A percentile compares a stretch with the other conserved stretches of the same genome.
These are phyloP conservation scores for Drosophila mauritiana DNA, from an alignment of 1,140 invertebrate species.

Conservation along the genomic window DNA sequence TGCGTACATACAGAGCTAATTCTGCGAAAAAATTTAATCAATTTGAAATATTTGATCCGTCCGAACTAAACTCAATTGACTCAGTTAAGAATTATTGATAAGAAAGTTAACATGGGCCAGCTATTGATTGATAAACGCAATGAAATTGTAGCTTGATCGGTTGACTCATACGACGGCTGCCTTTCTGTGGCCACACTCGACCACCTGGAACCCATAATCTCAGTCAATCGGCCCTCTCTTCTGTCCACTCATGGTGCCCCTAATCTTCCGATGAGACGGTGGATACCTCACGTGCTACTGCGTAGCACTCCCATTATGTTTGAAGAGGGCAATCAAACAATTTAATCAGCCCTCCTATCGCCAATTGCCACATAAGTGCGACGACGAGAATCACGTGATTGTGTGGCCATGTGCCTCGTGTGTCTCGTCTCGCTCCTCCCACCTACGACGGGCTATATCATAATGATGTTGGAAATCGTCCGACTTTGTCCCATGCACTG, in stretches of 20 bases:
- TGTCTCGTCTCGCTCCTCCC: background rate
- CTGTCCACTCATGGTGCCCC: slow-evolving; percentile 3
- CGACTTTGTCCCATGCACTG: slow-evolving; percentile 41
- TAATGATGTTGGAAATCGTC: slow-evolving; percentile 22
- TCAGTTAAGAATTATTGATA: slow-evolving; percentile 2
- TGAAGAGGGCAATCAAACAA: slow-evolving; percentile 66
- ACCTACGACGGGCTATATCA: background rate
- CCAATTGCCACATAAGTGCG: slow-evolving; percentile 68
- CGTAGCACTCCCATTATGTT: slow-evolving; percentile 53
- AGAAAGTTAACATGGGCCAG: background rate
- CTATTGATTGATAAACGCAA: slow-evolving; percentile 1
- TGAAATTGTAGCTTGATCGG: background rate
- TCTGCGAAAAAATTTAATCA: background rate
- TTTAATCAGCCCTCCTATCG: slow-evolving; percentile 69
- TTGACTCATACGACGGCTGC: slow-evolving; percentile 21
- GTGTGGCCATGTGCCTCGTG: slow-evolving; percentile 39
- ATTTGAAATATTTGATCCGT: background rate
- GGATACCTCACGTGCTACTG: slow-evolving; percentile 15
- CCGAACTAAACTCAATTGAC: background rate
- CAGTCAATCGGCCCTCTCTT: slow-evolving; percentile 1
- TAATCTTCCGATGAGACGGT: slow-evolving; percentile 15
- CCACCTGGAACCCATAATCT: slow-evolving; percentile 18
- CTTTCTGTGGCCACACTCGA: slow-evolving; percentile 5
- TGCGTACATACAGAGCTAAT: background rate
- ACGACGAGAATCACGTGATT: slow-evolving; percentile 70